A percentile compares a stretch with the other conserved stretches of the same genome.
Conservation (phyloP, 2,888 invertebrate genomes). For the Luperina nickerlii region DNA sequence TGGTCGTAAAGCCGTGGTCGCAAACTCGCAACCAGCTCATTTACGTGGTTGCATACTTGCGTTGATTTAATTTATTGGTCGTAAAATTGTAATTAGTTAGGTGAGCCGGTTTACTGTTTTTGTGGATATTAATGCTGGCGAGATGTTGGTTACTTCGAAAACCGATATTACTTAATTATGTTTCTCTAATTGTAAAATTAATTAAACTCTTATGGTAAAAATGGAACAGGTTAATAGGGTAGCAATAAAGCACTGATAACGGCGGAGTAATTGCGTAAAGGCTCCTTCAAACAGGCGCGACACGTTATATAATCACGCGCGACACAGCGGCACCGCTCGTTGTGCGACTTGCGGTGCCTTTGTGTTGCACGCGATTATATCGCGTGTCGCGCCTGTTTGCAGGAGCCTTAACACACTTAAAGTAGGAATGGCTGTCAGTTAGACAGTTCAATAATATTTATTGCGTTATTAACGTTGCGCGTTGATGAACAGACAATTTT, state of each 20-base stretch:
- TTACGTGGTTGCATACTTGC: conserved; percentile 53
- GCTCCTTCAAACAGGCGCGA: too few species aligned
- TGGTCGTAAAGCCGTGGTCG: conserved; percentile 49
- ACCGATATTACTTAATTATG: not conserved
- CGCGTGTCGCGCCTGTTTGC: too few species aligned
- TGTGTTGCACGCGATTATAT: too few species aligned
- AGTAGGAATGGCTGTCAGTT: too few species aligned
- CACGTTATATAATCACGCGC: too few species aligned
- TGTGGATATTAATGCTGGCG: conserved; percentile 28
- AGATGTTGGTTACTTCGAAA: not conserved
- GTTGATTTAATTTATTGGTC: conserved; percentile 56
- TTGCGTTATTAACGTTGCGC: too few species aligned
- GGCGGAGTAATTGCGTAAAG: too few species aligned
- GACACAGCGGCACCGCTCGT: too few species aligned
- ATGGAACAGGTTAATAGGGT: not conserved
- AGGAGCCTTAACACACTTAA: too few species aligned
- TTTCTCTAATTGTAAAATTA: not conserved
- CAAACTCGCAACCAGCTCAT: conserved; percentile 8
- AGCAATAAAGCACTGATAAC: not conserved
- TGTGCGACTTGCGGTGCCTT: too few species aligned
- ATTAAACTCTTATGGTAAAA: not conserved
- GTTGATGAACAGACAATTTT: too few species aligned
- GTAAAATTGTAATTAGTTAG: conserved; percentile 61
- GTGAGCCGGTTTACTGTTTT: conserved; percentile 25
- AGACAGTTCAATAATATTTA: too few species aligned